phyloP scores from a whole-genome alignment of 1,140 invertebrate species.

The Drosophila malerkotliana region DNA sequence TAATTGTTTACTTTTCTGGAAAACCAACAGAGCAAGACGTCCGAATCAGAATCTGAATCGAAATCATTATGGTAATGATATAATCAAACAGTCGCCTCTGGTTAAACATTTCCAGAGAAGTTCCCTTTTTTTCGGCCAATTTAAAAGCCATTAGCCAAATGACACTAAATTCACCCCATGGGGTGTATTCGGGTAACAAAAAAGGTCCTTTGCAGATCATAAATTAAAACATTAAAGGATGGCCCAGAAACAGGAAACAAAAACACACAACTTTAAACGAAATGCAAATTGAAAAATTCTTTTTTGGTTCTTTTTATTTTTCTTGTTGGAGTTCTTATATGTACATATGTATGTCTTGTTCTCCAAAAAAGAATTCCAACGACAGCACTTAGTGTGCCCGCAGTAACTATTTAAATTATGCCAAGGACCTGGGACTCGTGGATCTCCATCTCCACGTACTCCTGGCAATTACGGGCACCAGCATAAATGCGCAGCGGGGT shows the following conservation, averaged over 20 bases:
- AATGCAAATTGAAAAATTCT: conserved; percentile 63
- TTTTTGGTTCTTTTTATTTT: conserved; percentile 1
- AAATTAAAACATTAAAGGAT: conserved; percentile 73
- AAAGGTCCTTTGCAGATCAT: conserved; percentile 49
- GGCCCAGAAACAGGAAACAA: conserved; percentile 1
- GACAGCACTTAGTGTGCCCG: conserved; percentile 70
- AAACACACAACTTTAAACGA: conserved; percentile 8
- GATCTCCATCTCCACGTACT: conserved; percentile 14
- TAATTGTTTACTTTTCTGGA: neutral
- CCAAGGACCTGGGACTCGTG: conserved; percentile 34
- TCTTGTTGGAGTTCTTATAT: conserved; percentile 1
- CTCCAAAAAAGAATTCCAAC: conserved; percentile 21
- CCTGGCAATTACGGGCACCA: conserved; percentile 58
- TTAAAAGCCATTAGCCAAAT: conserved; percentile 77
- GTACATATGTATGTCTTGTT: neutral
- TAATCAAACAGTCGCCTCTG: conserved; percentile 38
- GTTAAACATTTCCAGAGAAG: conserved; percentile 15
- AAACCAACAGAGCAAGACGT: neutral
- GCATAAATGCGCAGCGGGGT: conserved; percentile 68
- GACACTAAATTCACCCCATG: conserved; percentile 67
- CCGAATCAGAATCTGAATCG: neutral
- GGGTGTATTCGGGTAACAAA: conserved; percentile 31
- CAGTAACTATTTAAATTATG: conserved; percentile 79
- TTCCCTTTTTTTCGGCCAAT: conserved; percentile 48
- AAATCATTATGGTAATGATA: conserved; percentile 38